Evolutionary conservation across 2,888 invertebrate genomes (phyloP).

Genomic region (Digitonthophagus gazella): DNA sequence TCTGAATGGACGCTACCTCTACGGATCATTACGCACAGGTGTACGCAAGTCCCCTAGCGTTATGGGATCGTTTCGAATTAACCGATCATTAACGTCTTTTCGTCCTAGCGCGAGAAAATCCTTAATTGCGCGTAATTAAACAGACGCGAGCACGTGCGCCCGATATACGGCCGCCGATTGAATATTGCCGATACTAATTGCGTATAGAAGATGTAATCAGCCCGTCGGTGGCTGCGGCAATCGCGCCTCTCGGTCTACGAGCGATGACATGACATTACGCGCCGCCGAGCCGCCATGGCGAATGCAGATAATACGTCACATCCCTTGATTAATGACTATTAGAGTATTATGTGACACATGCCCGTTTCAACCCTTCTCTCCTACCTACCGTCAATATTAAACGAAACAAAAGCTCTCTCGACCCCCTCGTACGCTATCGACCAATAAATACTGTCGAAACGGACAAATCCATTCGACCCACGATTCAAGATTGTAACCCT

Average conservation of each 20-base stretch:
- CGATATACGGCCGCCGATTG: conserved; percentile 22
- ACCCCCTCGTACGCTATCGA: background rate
- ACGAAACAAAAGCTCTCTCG: conserved; percentile 21
- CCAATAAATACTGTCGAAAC: background rate
- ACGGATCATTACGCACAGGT: conserved; percentile 51
- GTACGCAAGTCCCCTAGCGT: conserved; percentile 29
- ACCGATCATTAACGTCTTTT: conserved; percentile 9
- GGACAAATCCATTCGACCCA: conserved; percentile 20
- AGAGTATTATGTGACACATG: conserved; percentile 36
- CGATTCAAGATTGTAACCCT: no score
- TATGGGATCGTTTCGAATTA: conserved; percentile 3
- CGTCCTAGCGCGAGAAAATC: background rate
- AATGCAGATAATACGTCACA: conserved; percentile 44
- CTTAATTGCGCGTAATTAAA: conserved; percentile 11
- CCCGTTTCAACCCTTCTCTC: conserved; percentile 27
- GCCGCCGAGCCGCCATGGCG: conserved; percentile 34
- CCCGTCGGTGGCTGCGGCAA: conserved; percentile 31
- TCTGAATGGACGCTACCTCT: conserved; percentile 41
- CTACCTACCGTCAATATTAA: conserved; percentile 26
- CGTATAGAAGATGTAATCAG: conserved; percentile 35
- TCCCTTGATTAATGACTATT: conserved; percentile 45
- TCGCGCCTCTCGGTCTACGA: conserved; percentile 32
- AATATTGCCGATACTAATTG: conserved; percentile 34
- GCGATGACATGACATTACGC: conserved; percentile 43
- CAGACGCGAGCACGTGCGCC: conserved; percentile 3